Conservation (phyloP, 37 sponge, comb jelly and placozoan genomes). For the Cliona cf. orientalis region DNA sequence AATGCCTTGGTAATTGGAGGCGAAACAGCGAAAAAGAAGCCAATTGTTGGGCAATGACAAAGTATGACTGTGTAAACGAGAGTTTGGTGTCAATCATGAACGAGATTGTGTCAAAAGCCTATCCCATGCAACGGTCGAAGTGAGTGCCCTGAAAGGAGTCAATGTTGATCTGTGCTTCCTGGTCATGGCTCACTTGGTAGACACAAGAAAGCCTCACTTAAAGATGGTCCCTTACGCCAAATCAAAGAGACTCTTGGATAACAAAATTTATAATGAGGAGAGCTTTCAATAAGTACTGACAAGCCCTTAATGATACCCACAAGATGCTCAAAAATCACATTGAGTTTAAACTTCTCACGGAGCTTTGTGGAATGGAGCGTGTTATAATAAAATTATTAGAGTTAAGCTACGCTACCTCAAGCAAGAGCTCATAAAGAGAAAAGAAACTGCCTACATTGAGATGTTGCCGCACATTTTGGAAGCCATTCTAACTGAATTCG, state of each 20-base stretch:
- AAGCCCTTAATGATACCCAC: constrained; percentile 1
- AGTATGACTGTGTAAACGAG: too few species aligned
- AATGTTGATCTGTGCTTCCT: constrained; percentile 70
- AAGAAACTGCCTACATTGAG: constrained; percentile 19
- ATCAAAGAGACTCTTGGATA: constrained; percentile 20
- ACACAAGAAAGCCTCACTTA: constrained; percentile 26
- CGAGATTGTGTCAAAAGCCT: too few species aligned
- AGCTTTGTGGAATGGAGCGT: constrained; percentile 35
- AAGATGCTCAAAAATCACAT: neutral
- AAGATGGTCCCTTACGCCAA: constrained; percentile 31
- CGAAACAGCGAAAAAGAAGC: constrained; percentile 47
- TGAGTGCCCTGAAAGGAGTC: constrained; percentile 55
- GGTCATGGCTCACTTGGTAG: constrained; percentile 56
- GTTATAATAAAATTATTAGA: constrained; percentile 25
- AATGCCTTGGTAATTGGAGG: constrained; percentile 8
- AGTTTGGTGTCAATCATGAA: too few species aligned
- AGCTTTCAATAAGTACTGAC: constrained; percentile 44
- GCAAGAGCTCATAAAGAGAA: constrained; percentile 12
- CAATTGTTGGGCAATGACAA: too few species aligned
- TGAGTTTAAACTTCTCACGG: constrained; percentile 31
- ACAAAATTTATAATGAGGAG: constrained; percentile 17
- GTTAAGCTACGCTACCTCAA: constrained; percentile 39
- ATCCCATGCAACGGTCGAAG: constrained; percentile 56
- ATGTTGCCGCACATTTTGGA: constrained; percentile 18
- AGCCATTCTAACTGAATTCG: constrained; percentile 26